Percentiles rank a stretch among this genome's conserved stretches.
These are phyloP conservation scores for Oasisia sp. DNA, from an alignment of 2,888 invertebrate species.

Conservation along the genomic window DNA sequence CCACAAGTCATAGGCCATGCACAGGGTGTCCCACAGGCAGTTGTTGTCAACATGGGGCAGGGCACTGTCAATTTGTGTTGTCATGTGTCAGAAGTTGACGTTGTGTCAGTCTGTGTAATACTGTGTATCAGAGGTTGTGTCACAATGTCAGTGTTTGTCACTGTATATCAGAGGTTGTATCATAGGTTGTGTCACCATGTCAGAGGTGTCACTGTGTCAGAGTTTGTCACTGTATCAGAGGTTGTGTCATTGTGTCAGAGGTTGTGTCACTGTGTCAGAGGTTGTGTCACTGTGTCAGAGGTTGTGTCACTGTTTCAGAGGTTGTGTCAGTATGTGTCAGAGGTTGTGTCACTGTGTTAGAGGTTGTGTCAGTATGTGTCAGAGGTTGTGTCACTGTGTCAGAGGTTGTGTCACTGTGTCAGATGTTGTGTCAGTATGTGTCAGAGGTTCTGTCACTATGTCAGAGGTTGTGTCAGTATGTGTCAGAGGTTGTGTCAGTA, in stretches of 20 bases:
- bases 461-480: not conserved
- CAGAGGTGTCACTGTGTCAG: not conserved
- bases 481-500: not conserved
- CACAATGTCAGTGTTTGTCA: not conserved
- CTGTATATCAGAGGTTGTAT: not conserved
- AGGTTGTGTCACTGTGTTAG: not conserved
- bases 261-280: not conserved
- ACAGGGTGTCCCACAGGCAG: not conserved
- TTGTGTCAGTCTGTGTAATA: not conserved
- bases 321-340: too few relatives aligned
- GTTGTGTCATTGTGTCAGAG: not conserved
- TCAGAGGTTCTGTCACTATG: not conserved
- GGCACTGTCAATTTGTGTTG: not conserved
- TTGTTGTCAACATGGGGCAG: not conserved
- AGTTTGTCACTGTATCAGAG: not conserved
- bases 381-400: not conserved
- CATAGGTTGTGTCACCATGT: too few relatives aligned
- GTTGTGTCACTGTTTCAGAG: too few relatives aligned
- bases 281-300: not conserved
- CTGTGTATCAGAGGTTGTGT: not conserved
- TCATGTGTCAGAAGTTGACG: not conserved
- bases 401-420: not conserved
- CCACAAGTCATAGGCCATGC: not conserved
- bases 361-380: too few relatives aligned
- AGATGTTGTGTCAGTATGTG: not conserved